Base-by-base conservation (phyloP, 2,888 invertebrate genomes). In the Caenorhabditis doughertyi region DNA sequence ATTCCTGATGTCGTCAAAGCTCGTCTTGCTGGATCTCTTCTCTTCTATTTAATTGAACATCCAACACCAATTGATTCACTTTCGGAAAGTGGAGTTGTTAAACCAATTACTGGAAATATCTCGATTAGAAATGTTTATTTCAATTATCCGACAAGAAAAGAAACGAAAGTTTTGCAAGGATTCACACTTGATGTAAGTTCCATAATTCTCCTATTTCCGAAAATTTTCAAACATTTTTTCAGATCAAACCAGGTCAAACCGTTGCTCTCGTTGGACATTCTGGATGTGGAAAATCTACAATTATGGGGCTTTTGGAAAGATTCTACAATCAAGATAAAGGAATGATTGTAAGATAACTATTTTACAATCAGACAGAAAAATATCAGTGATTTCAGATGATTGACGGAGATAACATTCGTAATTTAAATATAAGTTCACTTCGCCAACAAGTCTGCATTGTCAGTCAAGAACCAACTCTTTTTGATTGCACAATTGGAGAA, bases 321-420 rank as follows among this genome's bases (percentile, higher is more conserved):
- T 96, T 96, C 92, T 97, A 97, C 92, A 96, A 96, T 91, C 95
- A 95, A 0, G 92, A 93, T 13, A 92, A 92, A 5, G 96, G 96
- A 23, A 91, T 93, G 42, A 94, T 96, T 84, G 94, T 94, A 88
- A 93, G 87, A 72, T 49, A 21, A 8, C 39, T 39, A 32, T 42
- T 25, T 9, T 44, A n/a, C 3, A 16, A 23, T 21, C 8, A 4
- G 13, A 25, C 27, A 25, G 21, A n/a, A n/a, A n/a, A n/a, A n/a
- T n/a, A n/a, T n/a, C n/a, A 8, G 3, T 39, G 13, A 39, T 81
- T 90, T 73, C 97, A 92, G 91, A 80, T 87, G 51, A 82, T 93
- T 11, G 93, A 93, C 85, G 92, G 89, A 47, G 84, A 89, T 55
- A 89, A 96, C 89, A 93, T 96, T 39, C 94, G 94, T 83, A 93